Evolutionary conservation across 2,888 invertebrate species (phyloP).

Genomic region (Pristionchus fissidentatus): DNA sequence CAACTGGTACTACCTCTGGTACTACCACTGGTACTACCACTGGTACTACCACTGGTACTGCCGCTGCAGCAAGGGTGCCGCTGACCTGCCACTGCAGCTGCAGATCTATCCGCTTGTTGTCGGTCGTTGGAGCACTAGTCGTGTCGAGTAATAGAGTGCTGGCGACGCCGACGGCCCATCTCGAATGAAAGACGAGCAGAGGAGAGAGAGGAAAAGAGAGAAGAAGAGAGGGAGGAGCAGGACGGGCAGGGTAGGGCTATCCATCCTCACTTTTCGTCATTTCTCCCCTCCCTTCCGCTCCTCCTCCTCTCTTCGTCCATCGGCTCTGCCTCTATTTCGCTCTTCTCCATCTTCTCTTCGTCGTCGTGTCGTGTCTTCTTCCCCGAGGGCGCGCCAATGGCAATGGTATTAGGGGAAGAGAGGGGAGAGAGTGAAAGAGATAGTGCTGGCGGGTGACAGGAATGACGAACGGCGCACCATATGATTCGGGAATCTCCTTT

Average conservation of each 20-base stretch:
- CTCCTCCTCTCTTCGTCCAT: neutral
- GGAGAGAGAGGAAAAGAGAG: neutral
- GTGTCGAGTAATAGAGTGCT: neutral
- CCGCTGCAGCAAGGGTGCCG: too few relatives aligned
- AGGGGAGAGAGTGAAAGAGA: neutral
- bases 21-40: too few relatives aligned
- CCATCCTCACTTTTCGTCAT: constrained; percentile 35
- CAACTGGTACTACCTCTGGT: too few relatives aligned
- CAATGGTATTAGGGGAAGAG: constrained; percentile 23
- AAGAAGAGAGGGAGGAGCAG: neutral
- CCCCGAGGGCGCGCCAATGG: neutral
- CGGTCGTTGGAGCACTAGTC: neutral
- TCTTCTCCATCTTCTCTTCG: neutral
- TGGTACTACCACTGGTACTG: too few relatives aligned
- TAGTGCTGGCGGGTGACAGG: neutral
- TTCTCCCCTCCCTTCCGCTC: neutral
- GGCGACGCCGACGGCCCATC: neutral
- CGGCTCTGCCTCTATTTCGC: neutral
- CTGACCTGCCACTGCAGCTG: neutral
- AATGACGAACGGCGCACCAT: too few relatives aligned
- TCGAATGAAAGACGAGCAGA: neutral
- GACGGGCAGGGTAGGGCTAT: neutral
- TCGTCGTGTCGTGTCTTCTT: neutral
- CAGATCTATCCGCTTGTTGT: neutral
- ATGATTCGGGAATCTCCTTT: too few relatives aligned